Percentiles rank a stretch among this genome's conserved stretches.
Conservation (phyloP, 2,888 invertebrate genomes). For the Lithophane leautieri region DNA sequence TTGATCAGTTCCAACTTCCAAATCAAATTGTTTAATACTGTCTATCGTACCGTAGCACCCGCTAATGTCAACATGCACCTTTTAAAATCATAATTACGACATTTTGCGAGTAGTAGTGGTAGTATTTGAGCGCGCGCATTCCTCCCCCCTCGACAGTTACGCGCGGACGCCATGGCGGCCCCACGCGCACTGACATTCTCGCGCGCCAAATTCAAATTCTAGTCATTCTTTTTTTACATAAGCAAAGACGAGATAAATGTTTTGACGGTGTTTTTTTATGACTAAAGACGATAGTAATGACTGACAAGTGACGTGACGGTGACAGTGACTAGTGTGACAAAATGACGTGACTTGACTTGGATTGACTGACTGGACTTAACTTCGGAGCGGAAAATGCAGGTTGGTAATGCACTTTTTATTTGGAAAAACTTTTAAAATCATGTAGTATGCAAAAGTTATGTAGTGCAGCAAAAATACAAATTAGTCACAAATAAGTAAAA, state of each 20-base stretch:
- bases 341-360: constrained; percentile 71
- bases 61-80: constrained; percentile 75
- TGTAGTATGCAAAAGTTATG: too few relatives aligned
- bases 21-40: constrained; percentile 67
- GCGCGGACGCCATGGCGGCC: constrained; percentile 83
- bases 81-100: constrained; percentile 73
- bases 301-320: constrained; percentile 71
- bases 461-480: neutral
- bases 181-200: constrained; percentile 77
- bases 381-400: constrained; percentile 62
- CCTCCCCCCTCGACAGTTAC: constrained; percentile 78
- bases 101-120: constrained; percentile 81
- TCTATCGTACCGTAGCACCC: constrained; percentile 71
- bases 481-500: too few relatives aligned
- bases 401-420: constrained; percentile 57
- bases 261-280: constrained; percentile 67
- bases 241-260: constrained; percentile 60
- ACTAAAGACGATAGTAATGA: constrained; percentile 71
- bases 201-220: constrained; percentile 81
- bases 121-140: constrained; percentile 81
- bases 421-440: neutral
- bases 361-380: constrained; percentile 68
- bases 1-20: constrained; percentile 74
- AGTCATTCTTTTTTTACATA: constrained; percentile 76
- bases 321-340: constrained; percentile 69